Conservation (phyloP, 1,140 invertebrate species). For the Drosophila repletoides region DNA sequence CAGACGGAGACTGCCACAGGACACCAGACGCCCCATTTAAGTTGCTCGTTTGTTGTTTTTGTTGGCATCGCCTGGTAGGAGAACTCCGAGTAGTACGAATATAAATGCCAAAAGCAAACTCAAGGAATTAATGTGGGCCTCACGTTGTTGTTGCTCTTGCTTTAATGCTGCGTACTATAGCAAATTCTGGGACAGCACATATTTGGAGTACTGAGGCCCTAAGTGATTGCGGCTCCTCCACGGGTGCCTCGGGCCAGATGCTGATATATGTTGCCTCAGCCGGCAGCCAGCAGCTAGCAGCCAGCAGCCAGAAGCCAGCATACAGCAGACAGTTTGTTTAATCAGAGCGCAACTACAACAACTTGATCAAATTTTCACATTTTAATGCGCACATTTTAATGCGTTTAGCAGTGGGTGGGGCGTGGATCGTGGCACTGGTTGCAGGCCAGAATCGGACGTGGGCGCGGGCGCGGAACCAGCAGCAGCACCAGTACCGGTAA, state of each 20-base stretch:
- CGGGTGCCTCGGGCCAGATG: background rate
- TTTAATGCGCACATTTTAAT: conserved; percentile 39
- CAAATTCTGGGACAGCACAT: background rate
- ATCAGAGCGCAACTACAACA: conserved; percentile 36
- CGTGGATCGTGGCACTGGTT: background rate
- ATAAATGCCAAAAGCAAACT: conserved; percentile 60
- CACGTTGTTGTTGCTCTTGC: conserved; percentile 16
- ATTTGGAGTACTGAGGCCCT: conserved; percentile 7
- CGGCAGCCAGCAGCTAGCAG: background rate
- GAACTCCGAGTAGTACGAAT: conserved; percentile 13
- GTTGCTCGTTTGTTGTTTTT: conserved; percentile 20
- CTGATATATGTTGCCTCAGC: conserved; percentile 9
- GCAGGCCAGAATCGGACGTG: background rate
- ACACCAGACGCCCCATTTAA: conserved; percentile 41
- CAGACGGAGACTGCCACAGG: conserved; percentile 18
- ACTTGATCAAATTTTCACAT: conserved; percentile 41
- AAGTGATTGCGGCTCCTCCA: conserved; percentile 26
- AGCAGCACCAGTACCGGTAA: background rate
- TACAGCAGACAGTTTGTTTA: conserved; percentile 23
- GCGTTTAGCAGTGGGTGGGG: conserved; percentile 17
- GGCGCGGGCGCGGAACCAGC: background rate
- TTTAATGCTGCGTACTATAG: background rate
- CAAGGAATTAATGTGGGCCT: conserved; percentile 45
- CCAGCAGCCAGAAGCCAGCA: background rate
- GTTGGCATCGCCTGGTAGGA: conserved; percentile 7